Percentiles rank a stretch among this genome's conserved stretches.
Evolutionary conservation across 92 coral and sea anemone species (phyloP).

Genomic region (Heteractis magnifica): DNA sequence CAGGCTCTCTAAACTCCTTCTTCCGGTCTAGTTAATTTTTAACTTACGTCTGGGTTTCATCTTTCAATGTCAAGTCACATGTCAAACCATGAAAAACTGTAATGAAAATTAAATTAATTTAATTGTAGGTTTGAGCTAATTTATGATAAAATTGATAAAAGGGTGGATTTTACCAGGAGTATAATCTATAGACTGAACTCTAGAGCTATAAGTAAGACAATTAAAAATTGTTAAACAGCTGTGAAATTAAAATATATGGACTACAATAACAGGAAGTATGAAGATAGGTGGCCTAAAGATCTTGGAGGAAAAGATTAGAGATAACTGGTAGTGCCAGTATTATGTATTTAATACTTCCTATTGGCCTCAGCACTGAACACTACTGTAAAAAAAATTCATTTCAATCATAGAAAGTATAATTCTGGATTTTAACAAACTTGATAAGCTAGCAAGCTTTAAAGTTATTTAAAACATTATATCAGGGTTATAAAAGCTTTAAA

Average conservation of each 20-base stretch:
- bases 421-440: neutral
- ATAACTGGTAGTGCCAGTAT: neutral
- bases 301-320: neutral
- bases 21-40: neutral
- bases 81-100: neutral
- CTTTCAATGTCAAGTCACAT: neutral
- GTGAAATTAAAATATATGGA: neutral
- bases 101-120: neutral
- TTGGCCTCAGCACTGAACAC: neutral
- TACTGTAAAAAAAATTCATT: neutral
- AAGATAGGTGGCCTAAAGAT: neutral
- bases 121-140: neutral
- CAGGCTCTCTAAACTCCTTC: neutral
- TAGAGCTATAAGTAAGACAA: neutral
- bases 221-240: neutral
- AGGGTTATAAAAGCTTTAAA: neutral
- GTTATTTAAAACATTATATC: neutral
- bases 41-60: neutral
- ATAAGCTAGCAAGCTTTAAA: neutral
- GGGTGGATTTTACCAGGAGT: neutral
- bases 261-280: neutral
- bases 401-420: neutral
- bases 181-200: neutral
- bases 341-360: neutral
- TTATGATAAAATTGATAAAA: neutral